Conservation (phyloP, 2,113 vertebrate genomes). For the Boulengeromyrus knoepffleri region DNA sequence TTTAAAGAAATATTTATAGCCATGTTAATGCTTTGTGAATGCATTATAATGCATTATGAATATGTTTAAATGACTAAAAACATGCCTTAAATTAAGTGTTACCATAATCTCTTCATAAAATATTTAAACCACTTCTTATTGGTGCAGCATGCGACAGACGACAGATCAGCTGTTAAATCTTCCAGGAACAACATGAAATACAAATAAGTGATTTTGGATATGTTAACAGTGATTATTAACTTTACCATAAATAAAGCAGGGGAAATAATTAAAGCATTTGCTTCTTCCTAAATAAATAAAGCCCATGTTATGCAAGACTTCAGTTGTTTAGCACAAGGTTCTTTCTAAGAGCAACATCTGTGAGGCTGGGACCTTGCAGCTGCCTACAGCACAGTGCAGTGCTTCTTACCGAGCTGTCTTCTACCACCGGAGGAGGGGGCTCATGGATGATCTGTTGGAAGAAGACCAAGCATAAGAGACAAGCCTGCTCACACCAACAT, state of each 20-base stretch:
- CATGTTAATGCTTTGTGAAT: too few relatives aligned
- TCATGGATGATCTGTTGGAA: constrained; percentile 63
- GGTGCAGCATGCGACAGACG: not conserved
- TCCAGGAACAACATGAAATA: not conserved
- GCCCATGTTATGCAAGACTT: not conserved
- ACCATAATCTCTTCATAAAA: not conserved
- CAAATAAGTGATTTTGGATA: not conserved
- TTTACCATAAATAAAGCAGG: not conserved
- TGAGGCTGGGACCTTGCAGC: not conserved
- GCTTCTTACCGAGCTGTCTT: constrained; percentile 63
- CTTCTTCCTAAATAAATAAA: not conserved
- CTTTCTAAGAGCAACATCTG: not conserved
- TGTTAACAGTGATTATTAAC: not conserved
- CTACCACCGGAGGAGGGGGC: constrained; percentile 54
- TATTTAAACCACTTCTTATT: not conserved
- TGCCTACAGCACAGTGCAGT: not conserved
- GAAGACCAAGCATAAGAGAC: not conserved
- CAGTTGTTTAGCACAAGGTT: not conserved
- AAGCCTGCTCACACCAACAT: constrained; percentile 23
- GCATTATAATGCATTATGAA: too few relatives aligned
- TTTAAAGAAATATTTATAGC: too few relatives aligned
- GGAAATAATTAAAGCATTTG: not conserved
- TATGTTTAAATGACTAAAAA: too few relatives aligned
- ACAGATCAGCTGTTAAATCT: not conserved
- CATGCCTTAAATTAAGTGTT: too few relatives aligned